Evolutionary conservation across 1,140 invertebrate species (phyloP).

Genomic region (Pinna nobilis): DNA sequence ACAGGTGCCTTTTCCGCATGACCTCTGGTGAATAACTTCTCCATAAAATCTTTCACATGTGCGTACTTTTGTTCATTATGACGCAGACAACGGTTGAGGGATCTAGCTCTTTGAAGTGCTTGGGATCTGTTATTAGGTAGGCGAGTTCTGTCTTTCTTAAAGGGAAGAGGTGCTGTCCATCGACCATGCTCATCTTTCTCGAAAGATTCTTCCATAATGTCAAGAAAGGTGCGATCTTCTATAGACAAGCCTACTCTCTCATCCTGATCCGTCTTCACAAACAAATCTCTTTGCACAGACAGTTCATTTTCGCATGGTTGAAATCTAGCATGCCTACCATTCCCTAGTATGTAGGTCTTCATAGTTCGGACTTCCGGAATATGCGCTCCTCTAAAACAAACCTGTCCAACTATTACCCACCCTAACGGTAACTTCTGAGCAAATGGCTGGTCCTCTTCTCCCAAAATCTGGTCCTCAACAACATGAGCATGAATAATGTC

Average conservation of each 20-base stretch:
- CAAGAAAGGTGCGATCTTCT: slow-evolving; percentile 35
- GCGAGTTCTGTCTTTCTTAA: neutral
- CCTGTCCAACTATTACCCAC: slow-evolving; percentile 43
- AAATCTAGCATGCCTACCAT: slow-evolving; percentile 13
- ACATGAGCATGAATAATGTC: slow-evolving; percentile 40
- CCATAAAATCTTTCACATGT: slow-evolving; percentile 42
- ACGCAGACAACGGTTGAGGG: slow-evolving; percentile 18
- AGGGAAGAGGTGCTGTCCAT: slow-evolving; percentile 33
- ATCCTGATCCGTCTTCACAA: slow-evolving; percentile 28
- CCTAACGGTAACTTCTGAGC: slow-evolving; percentile 43
- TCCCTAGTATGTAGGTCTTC: slow-evolving; percentile 10
- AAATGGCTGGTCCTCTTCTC: slow-evolving; percentile 20
- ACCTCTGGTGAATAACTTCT: slow-evolving; percentile 22
- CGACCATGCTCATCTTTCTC: slow-evolving; percentile 6
- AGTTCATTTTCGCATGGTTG: slow-evolving; percentile 22
- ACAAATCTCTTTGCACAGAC: neutral
- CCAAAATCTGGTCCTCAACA: slow-evolving; percentile 30
- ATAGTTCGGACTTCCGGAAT: neutral
- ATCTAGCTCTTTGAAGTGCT: slow-evolving; percentile 15
- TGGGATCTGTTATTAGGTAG: slow-evolving; percentile 33
- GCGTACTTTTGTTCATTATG: slow-evolving; percentile 16
- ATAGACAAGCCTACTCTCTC: slow-evolving; percentile 25
- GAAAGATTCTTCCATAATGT: slow-evolving; percentile 29
- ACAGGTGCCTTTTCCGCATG: slow-evolving; percentile 34
- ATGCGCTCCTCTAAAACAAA: slow-evolving; percentile 24